These are phyloP conservation scores for Seriola dumerili DNA, from an alignment of 2,113 vertebrate species.

Conservation along the genomic window DNA sequence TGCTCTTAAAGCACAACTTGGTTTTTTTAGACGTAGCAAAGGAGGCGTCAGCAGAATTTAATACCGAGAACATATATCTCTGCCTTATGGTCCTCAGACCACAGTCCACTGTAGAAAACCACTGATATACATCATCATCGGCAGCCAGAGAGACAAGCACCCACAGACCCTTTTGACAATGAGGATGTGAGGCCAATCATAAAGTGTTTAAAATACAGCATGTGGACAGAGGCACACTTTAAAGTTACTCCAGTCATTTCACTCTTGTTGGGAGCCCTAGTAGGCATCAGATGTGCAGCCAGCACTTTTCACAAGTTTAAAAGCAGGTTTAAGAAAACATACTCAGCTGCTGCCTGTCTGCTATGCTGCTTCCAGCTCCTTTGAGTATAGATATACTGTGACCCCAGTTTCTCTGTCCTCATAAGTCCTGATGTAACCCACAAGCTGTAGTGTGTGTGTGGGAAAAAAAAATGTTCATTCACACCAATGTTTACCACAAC, in stretches of 20 bases:
- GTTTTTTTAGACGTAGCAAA: background rate
- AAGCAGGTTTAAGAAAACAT: constrained; percentile 29
- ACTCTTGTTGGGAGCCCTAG: constrained; percentile 25
- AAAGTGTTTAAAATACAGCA: constrained; percentile 39
- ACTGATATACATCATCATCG: background rate
- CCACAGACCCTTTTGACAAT: constrained; percentile 28
- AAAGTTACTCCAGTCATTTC: constrained; percentile 26
- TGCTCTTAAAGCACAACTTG: constrained; percentile 6
- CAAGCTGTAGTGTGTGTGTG: background rate
- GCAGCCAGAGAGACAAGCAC: constrained; percentile 27
- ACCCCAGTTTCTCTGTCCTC: constrained; percentile 1
- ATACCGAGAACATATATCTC: background rate
- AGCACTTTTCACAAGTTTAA: constrained; percentile 21
- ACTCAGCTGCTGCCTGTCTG: background rate
- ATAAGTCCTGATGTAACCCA: background rate
- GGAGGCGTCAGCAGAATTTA: background rate
- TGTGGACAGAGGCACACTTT: constrained; percentile 23
- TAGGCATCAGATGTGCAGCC: constrained; percentile 21
- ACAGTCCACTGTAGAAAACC: background rate
- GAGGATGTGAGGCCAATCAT: constrained; percentile 13
- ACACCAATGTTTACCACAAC: background rate
- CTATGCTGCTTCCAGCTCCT: background rate
- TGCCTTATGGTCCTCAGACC: constrained; percentile 5
- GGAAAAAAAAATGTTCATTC: constrained; percentile 25
- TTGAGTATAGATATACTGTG: background rate